A percentile compares a stretch with the other conserved stretches of the same genome.
Evolutionary conservation across 2,888 invertebrate species (phyloP).

Genomic region (Euplagia quadripunctaria): DNA sequence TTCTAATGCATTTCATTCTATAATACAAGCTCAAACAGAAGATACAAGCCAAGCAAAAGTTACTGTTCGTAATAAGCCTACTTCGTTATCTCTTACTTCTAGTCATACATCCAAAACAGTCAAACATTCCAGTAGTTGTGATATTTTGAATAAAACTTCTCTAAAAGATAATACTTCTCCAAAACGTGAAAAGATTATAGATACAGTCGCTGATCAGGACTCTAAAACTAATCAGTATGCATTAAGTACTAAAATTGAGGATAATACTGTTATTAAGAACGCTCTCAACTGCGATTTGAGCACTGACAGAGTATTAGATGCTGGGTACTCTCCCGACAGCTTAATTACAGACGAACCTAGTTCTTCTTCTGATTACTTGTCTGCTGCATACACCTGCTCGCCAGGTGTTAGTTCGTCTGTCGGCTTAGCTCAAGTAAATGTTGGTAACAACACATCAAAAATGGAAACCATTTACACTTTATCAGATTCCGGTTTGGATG

Average conservation of each 20-base stretch:
- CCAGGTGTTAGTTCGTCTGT: slow-evolving; percentile 65
- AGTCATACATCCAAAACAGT: slow-evolving; percentile 77
- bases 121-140: slow-evolving; percentile 79
- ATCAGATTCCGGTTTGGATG: slow-evolving; percentile 83
- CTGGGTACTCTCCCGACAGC: slow-evolving; percentile 76
- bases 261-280: slow-evolving; percentile 43
- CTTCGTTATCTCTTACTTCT: slow-evolving; percentile 75
- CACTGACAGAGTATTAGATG: slow-evolving; percentile 61
- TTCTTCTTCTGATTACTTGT: slow-evolving; percentile 80
- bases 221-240: slow-evolving; percentile 46
- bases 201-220: slow-evolving; percentile 53
- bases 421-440: slow-evolving; percentile 66
- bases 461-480: slow-evolving; percentile 79
- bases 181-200: slow-evolving; percentile 43
- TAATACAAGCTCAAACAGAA: slow-evolving; percentile 72
- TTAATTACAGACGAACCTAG: slow-evolving; percentile 77
- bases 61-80: slow-evolving; percentile 68
- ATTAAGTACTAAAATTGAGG: slow-evolving; percentile 42
- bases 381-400: slow-evolving; percentile 74
- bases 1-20: slow-evolving; percentile 82
- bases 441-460: slow-evolving; percentile 65
- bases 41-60: slow-evolving; percentile 60
- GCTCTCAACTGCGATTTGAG: slow-evolving; percentile 40
- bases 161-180: slow-evolving; percentile 52
- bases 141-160: slow-evolving; percentile 67